Percentiles rank a stretch among this genome's conserved stretches.
Evolutionary conservation across 1,140 invertebrate species (phyloP).

Genomic region (Tyrophagus putrescentiae): DNA sequence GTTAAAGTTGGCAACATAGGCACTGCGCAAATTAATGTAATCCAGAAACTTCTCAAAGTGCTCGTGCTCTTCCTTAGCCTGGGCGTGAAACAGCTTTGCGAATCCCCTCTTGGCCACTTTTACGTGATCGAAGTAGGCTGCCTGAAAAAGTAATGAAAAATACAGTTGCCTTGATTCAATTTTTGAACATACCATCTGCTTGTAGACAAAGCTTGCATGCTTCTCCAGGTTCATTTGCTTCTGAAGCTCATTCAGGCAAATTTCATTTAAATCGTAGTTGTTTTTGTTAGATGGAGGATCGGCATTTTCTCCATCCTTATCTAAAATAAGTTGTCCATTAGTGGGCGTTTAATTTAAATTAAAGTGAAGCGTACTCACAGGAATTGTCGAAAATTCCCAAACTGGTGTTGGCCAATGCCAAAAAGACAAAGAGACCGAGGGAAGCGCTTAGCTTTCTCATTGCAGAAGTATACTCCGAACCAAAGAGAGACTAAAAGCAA

Average conservation of each 20-base stretch:
- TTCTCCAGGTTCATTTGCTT: constrained; percentile 60
- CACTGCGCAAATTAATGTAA: constrained; percentile 73
- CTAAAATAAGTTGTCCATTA: background rate
- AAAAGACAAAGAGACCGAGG: background rate
- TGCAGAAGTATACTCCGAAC: no score
- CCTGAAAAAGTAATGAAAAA: constrained; percentile 33
- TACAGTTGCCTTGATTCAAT: background rate
- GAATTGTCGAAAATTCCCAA: constrained; percentile 4
- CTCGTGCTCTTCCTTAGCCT: constrained; percentile 67
- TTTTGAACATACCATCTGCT: constrained; percentile 50
- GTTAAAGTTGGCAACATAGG: constrained; percentile 46
- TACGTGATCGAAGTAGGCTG: constrained; percentile 64
- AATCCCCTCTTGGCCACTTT: constrained; percentile 67
- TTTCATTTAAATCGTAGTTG: constrained; percentile 36
- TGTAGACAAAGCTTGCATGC: constrained; percentile 57
- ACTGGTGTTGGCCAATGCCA: background rate
- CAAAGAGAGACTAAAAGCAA: background rate
- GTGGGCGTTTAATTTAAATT: background rate
- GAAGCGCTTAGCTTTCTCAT: background rate
- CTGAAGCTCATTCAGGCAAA: constrained; percentile 46
- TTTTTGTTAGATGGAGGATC: constrained; percentile 13
- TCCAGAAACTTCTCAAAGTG: constrained; percentile 79
- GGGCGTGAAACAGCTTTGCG: constrained; percentile 68
- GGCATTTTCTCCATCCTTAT: background rate
- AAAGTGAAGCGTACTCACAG: background rate